Evolutionary conservation across 2,113 vertebrate genomes (phyloP), one percentile per base, ranked within the genome.

Genomic region (Sminthopsis crassicaudata): DNA sequence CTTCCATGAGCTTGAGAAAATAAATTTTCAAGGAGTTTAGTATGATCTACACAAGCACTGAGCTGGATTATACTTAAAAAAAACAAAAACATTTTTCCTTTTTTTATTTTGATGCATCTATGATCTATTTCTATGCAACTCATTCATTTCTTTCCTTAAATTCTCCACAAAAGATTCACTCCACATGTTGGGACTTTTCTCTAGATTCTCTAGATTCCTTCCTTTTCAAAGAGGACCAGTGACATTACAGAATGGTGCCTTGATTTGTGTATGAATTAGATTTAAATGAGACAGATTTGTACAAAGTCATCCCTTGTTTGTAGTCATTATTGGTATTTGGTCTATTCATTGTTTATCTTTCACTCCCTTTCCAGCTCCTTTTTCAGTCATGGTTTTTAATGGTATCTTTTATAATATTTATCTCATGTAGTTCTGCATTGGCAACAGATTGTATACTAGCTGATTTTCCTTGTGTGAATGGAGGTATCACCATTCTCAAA

Each of bases 21-120:
- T n/a, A 2, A 23, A 92, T 90, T 93, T 96, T 94, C 93, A 90
- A 95, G 57, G 9, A 36, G 76, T 27, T 50, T 92, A 46, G 0
- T 76, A 55, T 46, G 51, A 95, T 53, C 36, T 90, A n/a, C 84
- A 89, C 51, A 55, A 84, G 36, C 23, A 46, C 8, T 42, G 14
- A 42, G 14, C 23, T 23, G 60, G 23, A 46, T 42, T 14, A 76
- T 14, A 76, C 3, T 60, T 30, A 30, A 30, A 36, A 67, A 67
- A 36, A 30, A 2, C 26, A 26, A 57, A 0, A 57, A 57, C 25
- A 60, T 67, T 76, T 76, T 84, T 84, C 42, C 2, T 19, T 42
- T 84, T 84, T 84, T 6, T 84, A 42, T 84, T 76, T 76, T 76
- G 36, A 84, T 84, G 5, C 67, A 84, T 42, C 67, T 42, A 16